Conservation (phyloP, 2,113 vertebrate species). For the Thamnaconus septentrionalis region DNA sequence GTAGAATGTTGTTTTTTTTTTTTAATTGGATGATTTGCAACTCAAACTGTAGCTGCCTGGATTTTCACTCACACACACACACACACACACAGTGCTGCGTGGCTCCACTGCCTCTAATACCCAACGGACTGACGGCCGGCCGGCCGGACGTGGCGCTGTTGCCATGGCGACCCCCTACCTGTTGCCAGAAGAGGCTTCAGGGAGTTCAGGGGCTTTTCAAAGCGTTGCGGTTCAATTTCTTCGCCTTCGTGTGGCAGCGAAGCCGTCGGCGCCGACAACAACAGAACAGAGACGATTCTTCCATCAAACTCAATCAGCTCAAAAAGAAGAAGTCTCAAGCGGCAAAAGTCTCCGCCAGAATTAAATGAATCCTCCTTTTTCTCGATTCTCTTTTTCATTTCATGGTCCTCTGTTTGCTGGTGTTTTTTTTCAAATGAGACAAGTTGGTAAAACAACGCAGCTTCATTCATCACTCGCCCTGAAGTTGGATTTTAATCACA, state of each 20-base stretch:
- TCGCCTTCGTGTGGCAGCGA: slow-evolving; percentile 9
- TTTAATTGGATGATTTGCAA: slow-evolving; percentile 63
- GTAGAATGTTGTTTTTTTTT: slow-evolving; percentile 10
- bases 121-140: slow-evolving; percentile 45
- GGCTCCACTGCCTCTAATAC: slow-evolving; percentile 50
- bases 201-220: slow-evolving; percentile 24
- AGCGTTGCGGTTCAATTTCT: slow-evolving; percentile 12
- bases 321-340: slow-evolving; percentile 23
- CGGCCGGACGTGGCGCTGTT: slow-evolving; percentile 57
- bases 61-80: not conserved
- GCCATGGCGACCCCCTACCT: slow-evolving; percentile 65
- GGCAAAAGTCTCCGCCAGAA: slow-evolving; percentile 6
- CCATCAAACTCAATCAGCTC: not conserved
- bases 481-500: slow-evolving; percentile 49
- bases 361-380: slow-evolving; percentile 4
- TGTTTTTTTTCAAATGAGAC: slow-evolving; percentile 41
- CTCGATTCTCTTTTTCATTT: slow-evolving; percentile 19
- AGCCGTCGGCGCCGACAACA: slow-evolving; percentile 9
- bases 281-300: too few species aligned
- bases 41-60: slow-evolving; percentile 9
- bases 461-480: slow-evolving; percentile 40
- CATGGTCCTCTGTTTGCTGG: slow-evolving; percentile 4
- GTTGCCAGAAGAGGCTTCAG: slow-evolving; percentile 41
- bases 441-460: slow-evolving; percentile 40
- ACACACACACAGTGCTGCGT: slow-evolving; percentile 9